Evolutionary conservation across 2,797 vertebrate species (phyloP).

Genomic region (Propithecus deckenii): DNA sequence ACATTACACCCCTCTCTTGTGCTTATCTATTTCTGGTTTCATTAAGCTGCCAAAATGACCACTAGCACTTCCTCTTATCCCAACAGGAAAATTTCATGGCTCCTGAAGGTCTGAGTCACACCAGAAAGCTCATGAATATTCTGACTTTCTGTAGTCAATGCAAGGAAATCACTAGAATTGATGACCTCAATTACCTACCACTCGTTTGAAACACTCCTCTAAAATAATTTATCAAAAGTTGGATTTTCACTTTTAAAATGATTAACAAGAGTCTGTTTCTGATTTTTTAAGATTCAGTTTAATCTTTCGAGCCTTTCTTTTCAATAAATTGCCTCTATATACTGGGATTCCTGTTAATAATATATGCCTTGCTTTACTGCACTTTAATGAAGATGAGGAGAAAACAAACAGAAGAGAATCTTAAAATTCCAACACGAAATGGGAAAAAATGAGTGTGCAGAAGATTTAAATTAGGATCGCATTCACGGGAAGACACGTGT

Average conservation of each 20-base stretch:
- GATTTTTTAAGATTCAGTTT: background rate
- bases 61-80: background rate
- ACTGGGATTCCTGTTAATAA: background rate
- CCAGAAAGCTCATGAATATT: conserved; percentile 53
- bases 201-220: background rate
- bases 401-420: background rate
- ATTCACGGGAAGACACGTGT: background rate
- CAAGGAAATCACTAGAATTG: conserved; percentile 25
- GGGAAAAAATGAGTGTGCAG: background rate
- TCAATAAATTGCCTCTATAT: background rate
- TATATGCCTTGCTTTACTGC: background rate
- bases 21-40: background rate
- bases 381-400: background rate
- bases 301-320: background rate
- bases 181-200: background rate
- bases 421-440: background rate
- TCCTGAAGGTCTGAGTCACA: conserved; percentile 50
- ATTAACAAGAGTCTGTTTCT: background rate
- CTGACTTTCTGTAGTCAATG: background rate
- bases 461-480: background rate
- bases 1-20: background rate
- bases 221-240: conserved; percentile 22
- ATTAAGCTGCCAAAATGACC: background rate
- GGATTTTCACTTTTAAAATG: background rate
- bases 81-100: background rate